A percentile compares a stretch with the other conserved stretches of the same genome.
These are phyloP conservation scores for Cotesia glomerata DNA, from an alignment of 1,140 invertebrate species.

Conservation along the genomic window DNA sequence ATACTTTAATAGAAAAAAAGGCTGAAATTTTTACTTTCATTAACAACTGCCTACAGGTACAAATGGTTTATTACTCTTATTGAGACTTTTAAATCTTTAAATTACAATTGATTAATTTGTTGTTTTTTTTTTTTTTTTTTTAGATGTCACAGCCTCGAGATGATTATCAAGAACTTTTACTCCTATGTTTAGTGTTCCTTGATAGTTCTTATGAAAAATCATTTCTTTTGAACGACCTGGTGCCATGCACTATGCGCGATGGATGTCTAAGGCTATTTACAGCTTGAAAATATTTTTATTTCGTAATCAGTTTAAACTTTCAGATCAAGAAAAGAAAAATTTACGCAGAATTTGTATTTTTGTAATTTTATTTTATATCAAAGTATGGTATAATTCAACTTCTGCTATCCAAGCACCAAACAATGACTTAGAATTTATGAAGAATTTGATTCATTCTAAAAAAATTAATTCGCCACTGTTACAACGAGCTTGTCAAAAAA, in stretches of 20 bases:
- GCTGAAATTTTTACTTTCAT: constrained; percentile 16
- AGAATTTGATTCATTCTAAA: constrained; percentile 25
- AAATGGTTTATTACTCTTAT: neutral
- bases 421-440: constrained; percentile 31
- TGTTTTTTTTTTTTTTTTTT: neutral
- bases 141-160: constrained; percentile 19
- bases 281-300: constrained; percentile 38
- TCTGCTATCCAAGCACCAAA: constrained; percentile 14
- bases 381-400: constrained; percentile 34
- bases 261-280: constrained; percentile 38
- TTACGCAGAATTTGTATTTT: constrained; percentile 32
- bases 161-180: constrained; percentile 31
- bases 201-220: neutral
- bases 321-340: constrained; percentile 27
- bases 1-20: neutral
- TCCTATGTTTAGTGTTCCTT: constrained; percentile 18
- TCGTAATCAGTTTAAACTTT: constrained; percentile 34
- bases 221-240: neutral
- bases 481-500: constrained; percentile 19
- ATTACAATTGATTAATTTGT: neutral
- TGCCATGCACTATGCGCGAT: constrained; percentile 29
- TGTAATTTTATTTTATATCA: no score
- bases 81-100: neutral
- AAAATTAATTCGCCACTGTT: constrained; percentile 11
- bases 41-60: neutral